Base-by-base conservation (phyloP, 1,140 invertebrate genomes). In the Ganaspis sp. region DNA sequence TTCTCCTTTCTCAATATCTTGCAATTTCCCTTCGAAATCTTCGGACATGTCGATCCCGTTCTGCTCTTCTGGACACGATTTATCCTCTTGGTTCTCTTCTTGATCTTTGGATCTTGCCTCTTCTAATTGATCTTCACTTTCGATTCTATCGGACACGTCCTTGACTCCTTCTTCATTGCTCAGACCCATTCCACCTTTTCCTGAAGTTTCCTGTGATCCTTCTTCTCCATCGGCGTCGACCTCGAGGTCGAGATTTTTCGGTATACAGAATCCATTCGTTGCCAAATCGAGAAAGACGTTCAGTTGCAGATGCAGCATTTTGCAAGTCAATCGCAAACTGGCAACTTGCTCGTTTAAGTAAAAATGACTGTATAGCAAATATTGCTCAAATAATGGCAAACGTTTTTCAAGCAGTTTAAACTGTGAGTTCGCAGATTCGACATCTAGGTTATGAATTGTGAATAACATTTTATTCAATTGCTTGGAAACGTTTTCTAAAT, bases 1-100 rank as follows among this genome's bases (percentile, higher is more conserved):
- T 81, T 94, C 92, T 42, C 92, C 88, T 70, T 94, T 92, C 17
- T 98, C 96, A 19, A 96, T 88, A 90, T 98, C 97, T 87, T 98
- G 95, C 64, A 95, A 89, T 86, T 97, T 95, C 5, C 95, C 95
- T 70, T 97, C 97, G 91, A 98, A 98, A 89, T 99, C 95, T 76
- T 98, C 96, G 12, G 95, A 95, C 96, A 98, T 98, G 84, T 98
- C 96, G 64, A 98, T 95, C 17, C 97, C 98, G 75, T 98, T 96
- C 72, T 99, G 97, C 91, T 98, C 97, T 85, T 98, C 96, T 84
- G 95, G 95, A 81, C 95, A 96, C 87, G 98, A 95, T 79, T 95
- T 94, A 75, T 98, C 93, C 72, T 94, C 90, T 83, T 94, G 91
- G 80, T 94, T 93, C 82, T 93, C 92, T 79, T 95, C 94, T 88